Evolutionary conservation across 1,140 invertebrate genomes (phyloP).

Genomic region (Drosophila simulans): DNA sequence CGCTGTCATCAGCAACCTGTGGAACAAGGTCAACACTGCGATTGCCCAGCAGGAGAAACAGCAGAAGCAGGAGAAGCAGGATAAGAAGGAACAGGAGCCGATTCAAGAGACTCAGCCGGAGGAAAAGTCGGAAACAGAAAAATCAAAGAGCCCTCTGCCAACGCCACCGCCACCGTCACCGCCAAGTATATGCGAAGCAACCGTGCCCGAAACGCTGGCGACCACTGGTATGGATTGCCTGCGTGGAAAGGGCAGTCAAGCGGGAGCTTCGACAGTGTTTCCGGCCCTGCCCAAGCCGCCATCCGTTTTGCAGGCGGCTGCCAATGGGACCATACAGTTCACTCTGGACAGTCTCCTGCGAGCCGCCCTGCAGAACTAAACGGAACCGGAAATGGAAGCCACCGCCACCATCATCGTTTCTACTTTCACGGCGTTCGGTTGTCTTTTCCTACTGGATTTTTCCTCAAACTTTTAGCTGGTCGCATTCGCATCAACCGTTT

Average conservation of each 20-base stretch:
- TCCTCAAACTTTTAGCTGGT: slow-evolving; percentile 19
- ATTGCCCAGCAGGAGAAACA: slow-evolving; percentile 57
- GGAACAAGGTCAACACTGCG: slow-evolving; percentile 68
- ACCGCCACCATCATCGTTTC: slow-evolving; percentile 19
- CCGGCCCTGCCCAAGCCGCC: slow-evolving; percentile 70
- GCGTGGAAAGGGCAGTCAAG: slow-evolving; percentile 50
- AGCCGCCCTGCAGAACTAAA: slow-evolving; percentile 73
- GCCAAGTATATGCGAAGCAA: slow-evolving; percentile 23
- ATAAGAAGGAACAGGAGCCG: not conserved
- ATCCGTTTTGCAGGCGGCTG: slow-evolving; percentile 67
- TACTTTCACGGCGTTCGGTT: slow-evolving; percentile 17
- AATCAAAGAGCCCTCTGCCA: slow-evolving; percentile 14
- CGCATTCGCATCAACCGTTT: slow-evolving; percentile 39
- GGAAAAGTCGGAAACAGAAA: not conserved
- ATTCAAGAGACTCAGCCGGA: not conserved
- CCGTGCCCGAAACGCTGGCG: slow-evolving; percentile 23
- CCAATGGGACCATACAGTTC: slow-evolving; percentile 65
- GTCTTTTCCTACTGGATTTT: slow-evolving; percentile 3
- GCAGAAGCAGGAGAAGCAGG: slow-evolving; percentile 10
- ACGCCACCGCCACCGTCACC: slow-evolving; percentile 43
- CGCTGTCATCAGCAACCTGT: slow-evolving; percentile 62
- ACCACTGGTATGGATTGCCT: slow-evolving; percentile 48
- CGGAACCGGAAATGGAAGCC: slow-evolving; percentile 25
- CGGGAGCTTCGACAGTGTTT: slow-evolving; percentile 46
- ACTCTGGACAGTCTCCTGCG: slow-evolving; percentile 73